phyloP scores from a whole-genome alignment of 2,888 invertebrate genomes.

The Habroteleia sp. region DNA sequence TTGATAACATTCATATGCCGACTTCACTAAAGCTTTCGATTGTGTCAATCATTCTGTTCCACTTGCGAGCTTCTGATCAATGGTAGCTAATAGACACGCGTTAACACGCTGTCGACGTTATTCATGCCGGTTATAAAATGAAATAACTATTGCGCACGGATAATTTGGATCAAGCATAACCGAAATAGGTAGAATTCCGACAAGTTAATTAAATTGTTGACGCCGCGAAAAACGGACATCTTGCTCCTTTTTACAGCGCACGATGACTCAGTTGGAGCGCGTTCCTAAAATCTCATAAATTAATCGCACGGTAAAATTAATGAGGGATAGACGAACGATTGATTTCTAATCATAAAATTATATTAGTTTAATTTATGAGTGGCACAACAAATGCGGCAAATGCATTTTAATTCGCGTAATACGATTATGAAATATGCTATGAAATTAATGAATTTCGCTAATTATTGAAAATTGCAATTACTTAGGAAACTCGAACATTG shows the following conservation, averaged over 20 bases:
- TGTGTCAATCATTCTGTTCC: conserved; percentile 43
- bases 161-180: conserved; percentile 1
- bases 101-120: conserved; percentile 11
- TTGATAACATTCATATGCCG: conserved; percentile 23
- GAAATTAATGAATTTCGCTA: no score
- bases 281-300: no score
- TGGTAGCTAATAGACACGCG: conserved; percentile 27
- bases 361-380: no score
- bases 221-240: neutral
- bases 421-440: no score
- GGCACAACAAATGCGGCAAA: no score
- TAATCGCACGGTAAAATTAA: no score
- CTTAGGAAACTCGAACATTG: no score
- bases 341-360: no score
- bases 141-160: conserved; percentile 18
- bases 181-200: conserved; percentile 2
- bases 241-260: neutral
- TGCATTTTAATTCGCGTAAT: no score
- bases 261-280: no score
- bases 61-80: conserved; percentile 27
- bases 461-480: no score
- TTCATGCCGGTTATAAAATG: conserved; percentile 15
- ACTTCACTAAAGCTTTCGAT: conserved; percentile 41
- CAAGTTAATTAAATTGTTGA: conserved; percentile 4
- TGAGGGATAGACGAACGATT: no score